Conservation (phyloP, 2,797 vertebrate species). For the Pipistrellus nathusii region DNA sequence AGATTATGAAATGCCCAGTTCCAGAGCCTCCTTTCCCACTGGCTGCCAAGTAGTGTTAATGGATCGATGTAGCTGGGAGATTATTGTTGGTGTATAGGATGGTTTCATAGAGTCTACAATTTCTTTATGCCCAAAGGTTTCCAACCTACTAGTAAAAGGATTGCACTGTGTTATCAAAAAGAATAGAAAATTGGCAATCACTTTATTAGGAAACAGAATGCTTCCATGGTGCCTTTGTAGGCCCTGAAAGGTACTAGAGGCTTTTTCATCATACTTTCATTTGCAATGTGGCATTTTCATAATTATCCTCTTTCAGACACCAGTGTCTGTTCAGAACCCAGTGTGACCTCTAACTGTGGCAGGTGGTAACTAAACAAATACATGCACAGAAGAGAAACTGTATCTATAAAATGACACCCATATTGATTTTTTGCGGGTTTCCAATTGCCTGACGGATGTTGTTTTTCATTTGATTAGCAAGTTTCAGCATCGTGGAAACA, state of each 20-base stretch:
- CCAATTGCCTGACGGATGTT: constrained; percentile 54
- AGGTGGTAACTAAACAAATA: constrained; percentile 40
- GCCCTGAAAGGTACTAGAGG: background rate
- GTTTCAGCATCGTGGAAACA: constrained; percentile 54
- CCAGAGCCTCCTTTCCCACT: constrained; percentile 58
- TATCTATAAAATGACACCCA: constrained; percentile 51
- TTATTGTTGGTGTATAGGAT: background rate
- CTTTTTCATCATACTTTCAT: constrained; percentile 40
- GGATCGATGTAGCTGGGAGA: background rate
- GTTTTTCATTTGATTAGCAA: constrained; percentile 72
- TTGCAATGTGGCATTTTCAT: constrained; percentile 40
- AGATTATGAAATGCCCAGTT: constrained; percentile 50
- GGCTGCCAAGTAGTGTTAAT: constrained; percentile 58
- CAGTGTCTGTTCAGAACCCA: constrained; percentile 19
- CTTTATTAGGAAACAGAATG: constrained; percentile 50
- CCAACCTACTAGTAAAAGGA: constrained; percentile 17
- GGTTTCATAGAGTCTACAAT: constrained; percentile 33
- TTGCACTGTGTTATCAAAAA: background rate
- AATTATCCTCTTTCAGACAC: constrained; percentile 57
- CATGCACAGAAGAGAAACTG: background rate
- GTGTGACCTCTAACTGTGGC: constrained; percentile 8
- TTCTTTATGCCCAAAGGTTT: constrained; percentile 52
- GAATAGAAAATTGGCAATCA: background rate
- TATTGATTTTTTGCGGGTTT: constrained; percentile 71
- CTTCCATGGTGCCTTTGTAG: constrained; percentile 4